Conservation (phyloP, 2,797 vertebrate species). For the Enoplosus armatus region DNA sequence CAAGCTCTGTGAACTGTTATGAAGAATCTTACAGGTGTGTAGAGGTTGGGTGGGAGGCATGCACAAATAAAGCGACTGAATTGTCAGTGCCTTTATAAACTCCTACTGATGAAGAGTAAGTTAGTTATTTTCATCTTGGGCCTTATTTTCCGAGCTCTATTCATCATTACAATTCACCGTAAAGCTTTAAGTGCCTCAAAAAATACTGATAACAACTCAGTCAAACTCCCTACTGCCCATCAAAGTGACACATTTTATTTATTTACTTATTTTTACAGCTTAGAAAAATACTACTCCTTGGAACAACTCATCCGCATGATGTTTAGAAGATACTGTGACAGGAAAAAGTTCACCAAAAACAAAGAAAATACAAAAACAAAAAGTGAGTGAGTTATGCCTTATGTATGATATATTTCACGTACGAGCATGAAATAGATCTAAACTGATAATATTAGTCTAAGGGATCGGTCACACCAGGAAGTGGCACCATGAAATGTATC, state of each 20-base stretch:
- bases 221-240: background rate
- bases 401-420: background rate
- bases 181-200: background rate
- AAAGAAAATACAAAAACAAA: too few species aligned
- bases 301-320: background rate
- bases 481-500: background rate
- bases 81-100: background rate
- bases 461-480: background rate
- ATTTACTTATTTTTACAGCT: background rate
- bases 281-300: background rate
- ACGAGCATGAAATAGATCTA: background rate
- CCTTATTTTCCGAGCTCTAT: background rate
- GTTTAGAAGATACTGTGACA: background rate
- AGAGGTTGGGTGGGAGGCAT: too few species aligned
- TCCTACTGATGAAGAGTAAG: background rate
- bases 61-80: background rate
- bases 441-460: background rate
- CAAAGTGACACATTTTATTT: background rate
- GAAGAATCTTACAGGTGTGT: background rate
- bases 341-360: background rate
- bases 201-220: background rate
- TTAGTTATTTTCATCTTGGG: background rate
- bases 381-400: too few species aligned
- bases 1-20: background rate
- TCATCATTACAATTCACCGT: background rate